Conservation (phyloP, 2,113 vertebrate species). For the Motacilla alba region DNA sequence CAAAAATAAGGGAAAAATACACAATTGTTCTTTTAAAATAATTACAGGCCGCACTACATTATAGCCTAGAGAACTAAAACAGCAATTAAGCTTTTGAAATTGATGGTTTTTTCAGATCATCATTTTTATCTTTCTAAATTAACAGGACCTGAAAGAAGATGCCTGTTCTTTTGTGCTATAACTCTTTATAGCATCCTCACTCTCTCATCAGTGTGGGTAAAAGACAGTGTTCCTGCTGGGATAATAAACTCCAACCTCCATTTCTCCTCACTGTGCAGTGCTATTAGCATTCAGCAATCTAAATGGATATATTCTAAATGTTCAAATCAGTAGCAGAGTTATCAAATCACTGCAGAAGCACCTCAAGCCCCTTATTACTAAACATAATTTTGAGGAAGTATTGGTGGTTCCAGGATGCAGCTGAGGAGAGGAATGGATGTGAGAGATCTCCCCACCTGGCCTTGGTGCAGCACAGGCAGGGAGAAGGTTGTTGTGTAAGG, state of each 20-base stretch:
- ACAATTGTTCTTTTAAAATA: slow-evolving; percentile 1
- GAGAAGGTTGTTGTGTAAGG: neutral
- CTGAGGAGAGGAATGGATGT: neutral
- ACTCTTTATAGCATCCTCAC: neutral
- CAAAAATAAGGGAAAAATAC: neutral
- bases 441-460: neutral
- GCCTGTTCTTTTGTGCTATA: neutral
- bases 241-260: slow-evolving; percentile 4
- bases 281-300: neutral
- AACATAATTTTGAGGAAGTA: neutral
- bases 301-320: neutral
- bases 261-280: neutral
- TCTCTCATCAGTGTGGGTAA: neutral
- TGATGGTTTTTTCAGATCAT: neutral
- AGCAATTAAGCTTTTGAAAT: slow-evolving; percentile 43
- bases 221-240: slow-evolving; percentile 7
- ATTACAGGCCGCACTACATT: neutral
- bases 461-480: neutral
- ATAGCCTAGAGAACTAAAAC: slow-evolving; percentile 7
- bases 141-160: slow-evolving; percentile 21
- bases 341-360: neutral
- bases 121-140: slow-evolving; percentile 20
- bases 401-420: neutral
- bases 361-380: neutral
- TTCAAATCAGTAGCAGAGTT: neutral